Conservation (phyloP, 2,888 invertebrate genomes). For the Lasius platythorax region DNA sequence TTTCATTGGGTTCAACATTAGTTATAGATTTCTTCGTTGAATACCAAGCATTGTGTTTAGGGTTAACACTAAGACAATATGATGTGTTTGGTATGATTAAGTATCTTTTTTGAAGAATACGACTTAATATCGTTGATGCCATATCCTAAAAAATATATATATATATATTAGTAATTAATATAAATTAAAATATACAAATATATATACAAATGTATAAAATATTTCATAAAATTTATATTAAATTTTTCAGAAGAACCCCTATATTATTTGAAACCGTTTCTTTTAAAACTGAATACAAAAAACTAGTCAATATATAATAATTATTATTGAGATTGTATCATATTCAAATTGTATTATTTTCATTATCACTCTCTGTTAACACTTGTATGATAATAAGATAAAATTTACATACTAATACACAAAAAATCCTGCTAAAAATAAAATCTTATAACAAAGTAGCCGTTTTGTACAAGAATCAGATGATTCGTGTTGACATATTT, state of each 20-base stretch:
- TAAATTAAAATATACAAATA: background rate
- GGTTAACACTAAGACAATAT: constrained; percentile 8
- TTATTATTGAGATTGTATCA: background rate
- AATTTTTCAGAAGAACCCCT: background rate
- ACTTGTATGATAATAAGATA: background rate
- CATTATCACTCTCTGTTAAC: background rate
- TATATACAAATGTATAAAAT: background rate
- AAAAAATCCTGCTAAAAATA: background rate
- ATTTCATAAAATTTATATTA: background rate
- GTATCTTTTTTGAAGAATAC: constrained; percentile 71
- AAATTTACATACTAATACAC: background rate
- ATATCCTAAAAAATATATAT: constrained; percentile 70
- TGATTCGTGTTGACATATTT: background rate
- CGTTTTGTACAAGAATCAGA: background rate
- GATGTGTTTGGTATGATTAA: constrained; percentile 56
- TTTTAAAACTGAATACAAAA: background rate
- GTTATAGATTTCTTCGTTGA: constrained; percentile 74
- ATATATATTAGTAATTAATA: background rate
- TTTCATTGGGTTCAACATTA: constrained; percentile 21
- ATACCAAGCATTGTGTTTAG: constrained; percentile 62
- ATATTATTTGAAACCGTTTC: constrained; percentile 9
- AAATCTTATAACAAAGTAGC: background rate
- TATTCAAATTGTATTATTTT: background rate
- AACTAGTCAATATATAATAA: background rate
- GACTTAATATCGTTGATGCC: constrained; percentile 76